These are phyloP conservation scores for Cebidichthys violaceus DNA, from an alignment of 2,113 vertebrate species.

Conservation along the genomic window DNA sequence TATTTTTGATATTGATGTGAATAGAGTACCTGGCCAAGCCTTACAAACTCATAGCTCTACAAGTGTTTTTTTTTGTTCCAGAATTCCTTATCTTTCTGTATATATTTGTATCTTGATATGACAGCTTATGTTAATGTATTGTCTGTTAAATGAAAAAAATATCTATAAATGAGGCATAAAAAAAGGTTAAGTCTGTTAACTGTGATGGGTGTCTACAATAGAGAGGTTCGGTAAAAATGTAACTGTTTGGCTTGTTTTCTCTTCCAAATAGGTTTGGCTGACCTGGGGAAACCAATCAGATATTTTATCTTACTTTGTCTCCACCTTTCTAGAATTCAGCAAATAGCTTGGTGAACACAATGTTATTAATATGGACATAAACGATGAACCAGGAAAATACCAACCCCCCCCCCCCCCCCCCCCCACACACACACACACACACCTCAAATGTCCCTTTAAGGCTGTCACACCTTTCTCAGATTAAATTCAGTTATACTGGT, in stretches of 20 bases:
- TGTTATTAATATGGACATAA: conserved; percentile 4
- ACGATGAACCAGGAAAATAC: not conserved
- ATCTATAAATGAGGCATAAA: no score
- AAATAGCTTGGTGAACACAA: not conserved
- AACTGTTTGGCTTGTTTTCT: not conserved
- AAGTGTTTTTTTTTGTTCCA: not conserved
- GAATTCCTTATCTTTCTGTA: not conserved
- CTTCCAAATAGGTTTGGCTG: not conserved
- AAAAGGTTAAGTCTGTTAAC: not conserved
- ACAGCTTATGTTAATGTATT: not conserved
- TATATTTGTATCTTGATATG: not conserved
- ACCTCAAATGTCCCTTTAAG: conserved; percentile 12
- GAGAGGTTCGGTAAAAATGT: not conserved
- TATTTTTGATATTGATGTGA: not conserved
- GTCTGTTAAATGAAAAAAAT: not conserved
- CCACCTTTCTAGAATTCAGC: not conserved
- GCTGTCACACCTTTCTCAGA: conserved; percentile 10
- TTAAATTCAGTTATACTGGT: conserved; percentile 36
- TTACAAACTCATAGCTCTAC: not conserved
- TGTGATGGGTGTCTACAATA: not conserved
- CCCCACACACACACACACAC: no score
- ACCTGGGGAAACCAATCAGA: not conserved
- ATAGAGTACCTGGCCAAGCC: not conserved
- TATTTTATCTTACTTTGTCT: not conserved
- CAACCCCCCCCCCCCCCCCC: not conserved